These are phyloP conservation scores for Cephalophus harveyi DNA, from an alignment of 2,113 vertebrate genomes.

Conservation along the genomic window DNA sequence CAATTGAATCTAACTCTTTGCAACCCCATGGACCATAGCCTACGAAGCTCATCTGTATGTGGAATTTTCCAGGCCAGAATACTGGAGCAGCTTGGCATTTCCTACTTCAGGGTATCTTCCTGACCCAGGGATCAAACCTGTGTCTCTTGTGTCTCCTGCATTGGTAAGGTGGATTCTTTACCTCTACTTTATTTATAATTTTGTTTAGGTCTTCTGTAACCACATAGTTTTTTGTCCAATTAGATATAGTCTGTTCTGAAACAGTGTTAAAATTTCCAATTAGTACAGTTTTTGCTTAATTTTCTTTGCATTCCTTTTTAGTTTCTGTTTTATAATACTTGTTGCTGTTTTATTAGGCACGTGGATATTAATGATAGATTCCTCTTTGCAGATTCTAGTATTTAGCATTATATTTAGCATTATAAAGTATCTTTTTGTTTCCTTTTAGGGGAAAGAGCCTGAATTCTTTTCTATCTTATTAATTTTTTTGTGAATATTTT, in stretches of 20 bases:
- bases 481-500: background rate
- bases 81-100: background rate
- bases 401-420: background rate
- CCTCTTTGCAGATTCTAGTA: background rate
- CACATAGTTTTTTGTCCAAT: background rate
- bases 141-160: background rate
- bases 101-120: background rate
- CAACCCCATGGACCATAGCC: background rate
- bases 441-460: background rate
- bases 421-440: background rate
- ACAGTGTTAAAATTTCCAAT: background rate
- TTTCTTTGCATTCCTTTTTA: background rate
- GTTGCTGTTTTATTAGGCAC: background rate
- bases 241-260: background rate
- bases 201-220: background rate
- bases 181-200: background rate
- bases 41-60: background rate
- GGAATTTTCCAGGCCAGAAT: background rate
- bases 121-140: background rate
- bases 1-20: background rate
- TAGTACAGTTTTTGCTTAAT: background rate
- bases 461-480: background rate
- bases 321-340: background rate
- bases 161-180: background rate
- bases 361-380: background rate